Percentiles rank a stretch among this genome's conserved stretches.
Conservation (phyloP, 2,797 vertebrate genomes). For the Gastrophryne carolinensis region DNA sequence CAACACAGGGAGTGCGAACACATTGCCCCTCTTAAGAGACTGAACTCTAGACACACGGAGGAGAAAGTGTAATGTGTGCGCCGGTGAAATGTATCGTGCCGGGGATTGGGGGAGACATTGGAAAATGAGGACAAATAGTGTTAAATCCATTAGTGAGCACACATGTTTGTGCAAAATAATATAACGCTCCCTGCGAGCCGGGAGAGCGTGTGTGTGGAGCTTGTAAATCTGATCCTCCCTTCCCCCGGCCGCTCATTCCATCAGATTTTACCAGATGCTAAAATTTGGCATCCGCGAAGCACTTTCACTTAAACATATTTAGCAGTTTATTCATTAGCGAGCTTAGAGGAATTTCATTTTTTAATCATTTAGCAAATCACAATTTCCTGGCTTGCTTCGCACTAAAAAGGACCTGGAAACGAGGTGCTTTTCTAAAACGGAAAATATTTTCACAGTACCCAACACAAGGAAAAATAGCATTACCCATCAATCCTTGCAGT, state of each 20-base stretch:
- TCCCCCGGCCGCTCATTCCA: slow-evolving; percentile 58
- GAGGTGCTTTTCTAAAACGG: too few species aligned
- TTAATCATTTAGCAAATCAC: slow-evolving; percentile 11
- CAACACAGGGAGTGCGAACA: slow-evolving; percentile 55
- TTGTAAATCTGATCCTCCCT: slow-evolving; percentile 59
- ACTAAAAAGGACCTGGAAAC: not conserved
- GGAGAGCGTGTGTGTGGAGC: slow-evolving; percentile 59
- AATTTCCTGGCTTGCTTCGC: not conserved
- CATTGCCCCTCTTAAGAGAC: slow-evolving; percentile 49
- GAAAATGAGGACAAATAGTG: slow-evolving; percentile 68
- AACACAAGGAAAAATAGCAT: too few species aligned
- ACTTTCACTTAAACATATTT: slow-evolving; percentile 62
- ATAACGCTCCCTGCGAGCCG: slow-evolving; percentile 62
- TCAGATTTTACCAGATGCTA: slow-evolving; percentile 64
- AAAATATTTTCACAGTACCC: too few species aligned
- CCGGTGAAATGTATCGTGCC: slow-evolving; percentile 51
- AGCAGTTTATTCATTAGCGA: slow-evolving; percentile 50
- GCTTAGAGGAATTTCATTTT: not conserved
- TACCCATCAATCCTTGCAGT: too few species aligned
- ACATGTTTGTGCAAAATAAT: slow-evolving; percentile 57
- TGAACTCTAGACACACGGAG: slow-evolving; percentile 33
- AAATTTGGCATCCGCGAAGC: slow-evolving; percentile 50
- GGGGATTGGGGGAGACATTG: slow-evolving; percentile 65
- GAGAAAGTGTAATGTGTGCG: slow-evolving; percentile 50
- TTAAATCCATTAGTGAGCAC: slow-evolving; percentile 71